These are phyloP conservation scores for Cathartes aura DNA, from an alignment of 2,113 vertebrate species.

Conservation along the genomic window DNA sequence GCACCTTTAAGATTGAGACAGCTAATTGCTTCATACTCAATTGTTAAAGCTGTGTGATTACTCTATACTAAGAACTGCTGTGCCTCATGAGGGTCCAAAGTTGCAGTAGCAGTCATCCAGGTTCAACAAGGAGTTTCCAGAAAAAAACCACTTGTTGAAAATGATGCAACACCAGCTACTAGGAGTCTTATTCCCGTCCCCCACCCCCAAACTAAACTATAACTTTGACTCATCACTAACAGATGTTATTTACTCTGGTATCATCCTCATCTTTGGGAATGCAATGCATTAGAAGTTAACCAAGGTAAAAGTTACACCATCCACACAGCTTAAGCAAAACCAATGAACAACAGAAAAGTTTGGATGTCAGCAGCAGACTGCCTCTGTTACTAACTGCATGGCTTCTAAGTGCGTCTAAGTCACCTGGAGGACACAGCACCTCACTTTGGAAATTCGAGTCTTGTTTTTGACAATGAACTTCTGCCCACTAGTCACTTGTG, in stretches of 20 bases:
- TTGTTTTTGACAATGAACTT: neutral
- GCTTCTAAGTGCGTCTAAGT: neutral
- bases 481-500: neutral
- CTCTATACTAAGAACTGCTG: neutral
- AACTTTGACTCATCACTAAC: neutral
- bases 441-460: neutral
- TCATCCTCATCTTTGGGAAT: neutral
- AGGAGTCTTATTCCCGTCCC: neutral
- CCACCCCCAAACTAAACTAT: neutral
- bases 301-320: neutral
- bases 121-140: neutral
- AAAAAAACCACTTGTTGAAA: neutral
- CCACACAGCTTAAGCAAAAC: neutral
- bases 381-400: neutral
- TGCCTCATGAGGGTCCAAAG: neutral
- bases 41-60: neutral
- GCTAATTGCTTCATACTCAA: neutral
- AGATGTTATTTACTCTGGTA: neutral
- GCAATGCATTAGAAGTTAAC: neutral
- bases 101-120: neutral
- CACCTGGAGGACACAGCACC: neutral
- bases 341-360: neutral
- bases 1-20: neutral
- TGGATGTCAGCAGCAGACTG: neutral
- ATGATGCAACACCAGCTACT: neutral